Evolutionary conservation across 2,113 vertebrate genomes (phyloP).

Genomic region (Hypocryptadius cinnamomeus): DNA sequence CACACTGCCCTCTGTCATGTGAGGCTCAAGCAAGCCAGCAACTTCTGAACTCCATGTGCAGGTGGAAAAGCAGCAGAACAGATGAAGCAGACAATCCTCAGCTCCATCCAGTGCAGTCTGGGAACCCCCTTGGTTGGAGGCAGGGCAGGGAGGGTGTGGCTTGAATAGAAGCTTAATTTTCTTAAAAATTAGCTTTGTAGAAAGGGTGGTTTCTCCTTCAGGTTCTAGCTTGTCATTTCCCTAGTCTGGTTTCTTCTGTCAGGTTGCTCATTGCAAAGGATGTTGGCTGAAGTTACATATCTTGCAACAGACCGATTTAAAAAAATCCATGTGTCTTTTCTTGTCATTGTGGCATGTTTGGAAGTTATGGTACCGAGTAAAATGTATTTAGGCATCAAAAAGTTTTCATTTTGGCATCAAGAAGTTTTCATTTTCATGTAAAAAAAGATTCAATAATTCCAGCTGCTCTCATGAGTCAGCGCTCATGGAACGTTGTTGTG

Average conservation of each 20-base stretch:
- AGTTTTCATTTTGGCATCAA: neutral
- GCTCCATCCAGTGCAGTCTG: neutral
- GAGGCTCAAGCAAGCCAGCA: neutral
- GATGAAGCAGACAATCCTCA: neutral
- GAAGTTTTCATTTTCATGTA: neutral
- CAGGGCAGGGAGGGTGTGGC: neutral
- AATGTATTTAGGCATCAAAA: neutral
- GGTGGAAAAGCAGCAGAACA: neutral
- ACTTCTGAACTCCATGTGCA: neutral
- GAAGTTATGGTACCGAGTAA: neutral
- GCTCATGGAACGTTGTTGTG: fast-evolving
- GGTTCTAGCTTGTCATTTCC: neutral
- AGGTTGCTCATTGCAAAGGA: neutral
- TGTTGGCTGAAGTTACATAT: neutral
- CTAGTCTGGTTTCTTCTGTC: neutral
- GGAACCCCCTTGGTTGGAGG: neutral
- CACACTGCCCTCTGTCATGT: fast-evolving
- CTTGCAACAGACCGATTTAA: neutral
- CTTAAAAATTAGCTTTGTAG: neutral
- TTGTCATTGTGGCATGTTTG: fast-evolving
- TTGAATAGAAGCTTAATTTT: neutral
- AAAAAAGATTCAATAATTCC: neutral
- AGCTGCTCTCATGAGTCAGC: neutral
- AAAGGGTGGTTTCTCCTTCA: neutral
- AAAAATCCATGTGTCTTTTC: neutral